phyloP scores from a whole-genome alignment of 2,113 vertebrate genomes.

The Misgurnus anguillicaudatus region DNA sequence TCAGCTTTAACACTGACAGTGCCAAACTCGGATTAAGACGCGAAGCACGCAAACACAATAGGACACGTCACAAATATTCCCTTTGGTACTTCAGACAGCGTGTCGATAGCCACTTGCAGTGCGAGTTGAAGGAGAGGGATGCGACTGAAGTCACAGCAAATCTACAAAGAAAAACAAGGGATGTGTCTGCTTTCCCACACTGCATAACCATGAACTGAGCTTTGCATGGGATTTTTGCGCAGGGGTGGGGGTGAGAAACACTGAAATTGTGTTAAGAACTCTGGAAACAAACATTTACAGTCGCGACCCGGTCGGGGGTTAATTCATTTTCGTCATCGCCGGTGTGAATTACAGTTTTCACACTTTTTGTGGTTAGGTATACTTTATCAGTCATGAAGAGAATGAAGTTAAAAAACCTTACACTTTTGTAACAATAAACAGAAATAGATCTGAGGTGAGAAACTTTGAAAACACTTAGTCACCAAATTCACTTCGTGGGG shows the following conservation, averaged over 20 bases:
- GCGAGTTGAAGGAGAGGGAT: constrained; percentile 56
- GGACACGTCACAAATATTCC: constrained; percentile 45
- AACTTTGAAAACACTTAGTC: background rate
- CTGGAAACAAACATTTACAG: constrained; percentile 45
- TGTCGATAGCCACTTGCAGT: constrained; percentile 55
- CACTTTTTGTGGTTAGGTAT: background rate
- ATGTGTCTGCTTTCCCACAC: constrained; percentile 53
- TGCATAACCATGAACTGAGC: constrained; percentile 58
- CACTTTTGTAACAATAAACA: background rate
- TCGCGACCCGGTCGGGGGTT: background rate
- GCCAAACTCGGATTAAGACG: constrained; percentile 61
- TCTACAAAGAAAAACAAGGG: constrained; percentile 54
- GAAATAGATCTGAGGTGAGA: background rate
- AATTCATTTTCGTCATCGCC: constrained; percentile 5
- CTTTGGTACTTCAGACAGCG: no score
- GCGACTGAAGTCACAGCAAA: constrained; percentile 50
- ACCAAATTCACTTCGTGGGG: background rate
- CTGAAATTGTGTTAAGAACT: constrained; percentile 39
- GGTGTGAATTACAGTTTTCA: background rate
- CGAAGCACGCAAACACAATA: constrained; percentile 57
- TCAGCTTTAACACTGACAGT: constrained; percentile 56
- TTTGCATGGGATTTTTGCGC: constrained; percentile 59
- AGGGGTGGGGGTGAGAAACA: constrained; percentile 48
- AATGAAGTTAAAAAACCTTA: constrained; percentile 6
- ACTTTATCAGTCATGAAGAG: constrained; percentile 26